A percentile compares a stretch with the other conserved stretches of the same genome.
Evolutionary conservation across 1,140 invertebrate genomes (phyloP).

Genomic region (Aphelinus atriplicis): DNA sequence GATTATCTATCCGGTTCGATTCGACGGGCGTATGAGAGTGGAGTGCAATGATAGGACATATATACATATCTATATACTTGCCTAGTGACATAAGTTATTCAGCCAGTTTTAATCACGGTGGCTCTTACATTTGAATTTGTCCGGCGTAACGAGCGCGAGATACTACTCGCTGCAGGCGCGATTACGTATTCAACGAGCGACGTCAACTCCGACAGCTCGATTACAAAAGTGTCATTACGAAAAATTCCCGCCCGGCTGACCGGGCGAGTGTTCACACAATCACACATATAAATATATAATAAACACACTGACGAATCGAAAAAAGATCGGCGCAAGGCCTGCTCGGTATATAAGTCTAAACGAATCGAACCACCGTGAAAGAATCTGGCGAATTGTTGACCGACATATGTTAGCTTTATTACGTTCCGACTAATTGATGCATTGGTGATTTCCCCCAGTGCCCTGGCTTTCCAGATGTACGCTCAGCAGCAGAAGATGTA

Average conservation of each 20-base stretch:
- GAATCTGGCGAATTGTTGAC: conserved; percentile 30
- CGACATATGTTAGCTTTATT: conserved; percentile 35
- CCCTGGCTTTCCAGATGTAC: conserved; percentile 95
- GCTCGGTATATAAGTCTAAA: too few relatives aligned
- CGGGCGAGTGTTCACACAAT: too few relatives aligned
- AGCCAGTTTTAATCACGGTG: conserved; percentile 37
- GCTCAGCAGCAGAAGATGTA: conserved; percentile 90
- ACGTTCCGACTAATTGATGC: conserved; percentile 64
- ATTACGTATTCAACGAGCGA: background rate
- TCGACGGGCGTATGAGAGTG: too few relatives aligned
- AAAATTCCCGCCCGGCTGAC: too few relatives aligned
- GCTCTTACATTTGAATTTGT: conserved; percentile 2
- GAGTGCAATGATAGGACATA: too few relatives aligned
- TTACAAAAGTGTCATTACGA: background rate
- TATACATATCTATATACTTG: conserved; percentile 5
- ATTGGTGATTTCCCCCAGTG: conserved; percentile 81
- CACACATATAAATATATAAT: too few relatives aligned
- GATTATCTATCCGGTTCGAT: too few relatives aligned
- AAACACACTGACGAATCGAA: too few relatives aligned
- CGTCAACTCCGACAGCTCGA: background rate
- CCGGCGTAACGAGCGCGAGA: background rate
- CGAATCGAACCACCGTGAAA: conserved; percentile 11
- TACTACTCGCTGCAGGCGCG: background rate
- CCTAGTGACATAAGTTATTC: conserved; percentile 32
- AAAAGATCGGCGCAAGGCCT: too few relatives aligned